Evolutionary conservation across 1,140 invertebrate genomes (phyloP).

Genomic region (Drosophila obscura): DNA sequence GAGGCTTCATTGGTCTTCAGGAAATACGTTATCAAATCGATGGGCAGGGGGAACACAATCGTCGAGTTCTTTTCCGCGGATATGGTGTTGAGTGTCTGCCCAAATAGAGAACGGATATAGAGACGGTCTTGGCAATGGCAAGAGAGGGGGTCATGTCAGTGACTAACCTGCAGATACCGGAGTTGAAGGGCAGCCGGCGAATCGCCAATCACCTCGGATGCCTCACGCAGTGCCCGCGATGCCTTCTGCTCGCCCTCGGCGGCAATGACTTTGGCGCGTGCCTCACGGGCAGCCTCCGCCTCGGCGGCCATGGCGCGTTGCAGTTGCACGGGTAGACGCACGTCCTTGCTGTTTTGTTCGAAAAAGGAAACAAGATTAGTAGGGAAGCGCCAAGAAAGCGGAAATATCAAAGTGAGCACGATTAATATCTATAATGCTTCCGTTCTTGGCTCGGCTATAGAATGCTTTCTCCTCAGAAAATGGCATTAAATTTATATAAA

Average conservation of each 20-base stretch:
- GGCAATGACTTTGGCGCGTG: conserved; percentile 91
- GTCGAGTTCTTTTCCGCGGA: conserved; percentile 99
- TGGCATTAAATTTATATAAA: not conserved
- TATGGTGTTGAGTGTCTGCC: conserved; percentile 95
- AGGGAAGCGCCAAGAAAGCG: conserved; percentile 15
- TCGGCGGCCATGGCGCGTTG: conserved; percentile 96
- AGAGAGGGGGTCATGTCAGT: conserved; percentile 3
- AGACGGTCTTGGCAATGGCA: not conserved
- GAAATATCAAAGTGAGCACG: conserved; percentile 13
- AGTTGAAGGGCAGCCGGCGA: conserved; percentile 94
- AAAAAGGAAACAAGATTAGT: conserved; percentile 62
- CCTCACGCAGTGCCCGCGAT: conserved; percentile 94
- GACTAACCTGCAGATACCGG: conserved; percentile 81
- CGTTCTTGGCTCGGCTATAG: too few relatives aligned
- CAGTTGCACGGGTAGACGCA: conserved; percentile 93
- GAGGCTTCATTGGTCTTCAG: conserved; percentile 84
- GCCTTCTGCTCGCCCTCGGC: conserved; percentile 95
- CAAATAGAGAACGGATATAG: not conserved
- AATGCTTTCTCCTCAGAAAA: not conserved
- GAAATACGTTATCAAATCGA: conserved; percentile 94
- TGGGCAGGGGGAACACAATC: conserved; percentile 97
- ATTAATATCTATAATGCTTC: conserved; percentile 6
- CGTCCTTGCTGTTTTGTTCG: conserved; percentile 91
- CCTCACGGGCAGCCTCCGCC: conserved; percentile 94
- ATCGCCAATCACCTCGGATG: conserved; percentile 95